These are phyloP conservation scores for Oscheius sp. DNA, from an alignment of 2,888 invertebrate genomes.

Conservation along the genomic window DNA sequence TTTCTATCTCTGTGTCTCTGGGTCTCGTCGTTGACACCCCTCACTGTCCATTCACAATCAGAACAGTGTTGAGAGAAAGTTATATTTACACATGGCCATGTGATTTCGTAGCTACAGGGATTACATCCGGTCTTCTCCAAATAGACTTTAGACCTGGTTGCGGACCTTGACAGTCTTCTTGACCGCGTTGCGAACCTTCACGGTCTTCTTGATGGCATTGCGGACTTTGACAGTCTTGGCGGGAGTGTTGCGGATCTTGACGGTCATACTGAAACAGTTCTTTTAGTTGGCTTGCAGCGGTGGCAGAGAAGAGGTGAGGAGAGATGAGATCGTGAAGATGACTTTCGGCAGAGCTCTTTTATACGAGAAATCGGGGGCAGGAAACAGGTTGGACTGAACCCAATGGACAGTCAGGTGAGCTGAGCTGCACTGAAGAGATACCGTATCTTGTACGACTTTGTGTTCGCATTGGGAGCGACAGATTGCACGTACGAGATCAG, in stretches of 20 bases:
- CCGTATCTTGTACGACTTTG: neutral
- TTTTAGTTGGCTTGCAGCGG: neutral
- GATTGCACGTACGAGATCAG: neutral
- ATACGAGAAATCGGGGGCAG: neutral
- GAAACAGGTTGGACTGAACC: neutral
- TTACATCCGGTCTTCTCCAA: neutral
- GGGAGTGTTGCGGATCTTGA: conserved; percentile 10
- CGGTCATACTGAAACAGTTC: neutral
- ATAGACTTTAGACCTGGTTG: too few relatives aligned
- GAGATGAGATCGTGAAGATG: neutral
- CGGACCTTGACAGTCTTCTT: too few relatives aligned
- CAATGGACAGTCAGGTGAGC: neutral
- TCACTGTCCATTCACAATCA: neutral
- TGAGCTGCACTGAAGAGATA: neutral
- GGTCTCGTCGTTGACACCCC: neutral
- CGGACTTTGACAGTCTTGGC: conserved; percentile 5
- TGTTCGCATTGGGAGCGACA: neutral
- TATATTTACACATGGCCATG: too few relatives aligned
- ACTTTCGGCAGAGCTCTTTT: neutral
- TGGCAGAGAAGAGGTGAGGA: neutral
- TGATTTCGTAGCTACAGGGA: neutral
- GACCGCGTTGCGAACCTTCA: too few relatives aligned
- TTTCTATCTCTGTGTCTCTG: neutral
- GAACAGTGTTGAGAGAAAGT: too few relatives aligned
- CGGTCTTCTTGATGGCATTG: conserved; percentile 6